A percentile compares a stretch with the other conserved stretches of the same genome.
Conservation (phyloP, 1,140 invertebrate genomes). For the Hermatobates lingyangjiaoensis region DNA sequence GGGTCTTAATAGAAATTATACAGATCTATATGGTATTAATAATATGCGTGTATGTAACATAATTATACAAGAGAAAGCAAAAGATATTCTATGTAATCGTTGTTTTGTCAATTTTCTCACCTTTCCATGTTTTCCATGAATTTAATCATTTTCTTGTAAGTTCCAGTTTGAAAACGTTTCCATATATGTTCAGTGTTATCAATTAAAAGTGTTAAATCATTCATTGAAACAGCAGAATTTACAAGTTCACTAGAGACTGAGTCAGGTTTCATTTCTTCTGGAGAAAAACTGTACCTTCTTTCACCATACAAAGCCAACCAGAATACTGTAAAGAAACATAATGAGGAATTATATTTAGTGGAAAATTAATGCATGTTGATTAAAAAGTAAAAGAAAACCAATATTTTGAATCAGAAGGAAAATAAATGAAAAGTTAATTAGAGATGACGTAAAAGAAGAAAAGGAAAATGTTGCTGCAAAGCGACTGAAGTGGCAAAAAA, state of each 20-base stretch:
- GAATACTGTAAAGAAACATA: slow-evolving; percentile 45
- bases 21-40: not conserved
- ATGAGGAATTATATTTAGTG: no score
- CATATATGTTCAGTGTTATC: slow-evolving; percentile 57
- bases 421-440: no score
- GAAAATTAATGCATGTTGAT: no score
- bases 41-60: not conserved
- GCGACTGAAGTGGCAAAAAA: no score
- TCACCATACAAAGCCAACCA: slow-evolving; percentile 45
- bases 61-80: not conserved
- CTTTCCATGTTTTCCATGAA: slow-evolving; percentile 55
- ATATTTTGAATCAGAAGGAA: no score
- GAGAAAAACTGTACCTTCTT: slow-evolving; percentile 40
- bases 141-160: slow-evolving; percentile 45
- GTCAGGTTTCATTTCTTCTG: slow-evolving; percentile 30
- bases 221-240: slow-evolving; percentile 45
- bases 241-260: slow-evolving; percentile 49
- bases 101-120: slow-evolving; percentile 26
- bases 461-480: no score
- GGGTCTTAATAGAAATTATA: not conserved
- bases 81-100: not conserved
- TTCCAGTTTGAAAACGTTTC: slow-evolving; percentile 46
- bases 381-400: no score
- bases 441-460: no score
- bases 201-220: slow-evolving; percentile 45